Evolutionary conservation across 2,113 vertebrate species (phyloP).

Genomic region (Trogon surrucura): DNA sequence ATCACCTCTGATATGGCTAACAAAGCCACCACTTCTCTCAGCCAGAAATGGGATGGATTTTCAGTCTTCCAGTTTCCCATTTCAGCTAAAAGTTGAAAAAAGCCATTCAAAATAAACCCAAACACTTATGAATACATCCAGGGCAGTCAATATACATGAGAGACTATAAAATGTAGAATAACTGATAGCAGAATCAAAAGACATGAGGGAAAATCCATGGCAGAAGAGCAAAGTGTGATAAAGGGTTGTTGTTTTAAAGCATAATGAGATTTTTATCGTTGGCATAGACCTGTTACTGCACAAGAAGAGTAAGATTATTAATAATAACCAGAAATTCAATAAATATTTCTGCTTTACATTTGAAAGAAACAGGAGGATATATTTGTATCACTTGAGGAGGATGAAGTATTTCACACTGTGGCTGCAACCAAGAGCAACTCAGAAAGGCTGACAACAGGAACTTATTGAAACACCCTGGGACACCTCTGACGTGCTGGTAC

Average conservation of each 20-base stretch:
- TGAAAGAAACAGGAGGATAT: neutral
- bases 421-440: constrained; percentile 35
- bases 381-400: constrained; percentile 32
- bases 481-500: neutral
- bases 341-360: constrained; percentile 28
- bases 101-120: neutral
- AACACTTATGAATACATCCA: neutral
- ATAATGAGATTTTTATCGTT: neutral
- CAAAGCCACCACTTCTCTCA: neutral
- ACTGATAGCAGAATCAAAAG: neutral
- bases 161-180: neutral
- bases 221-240: neutral
- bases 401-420: constrained; percentile 30
- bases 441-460: constrained; percentile 32
- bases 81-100: neutral
- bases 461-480: neutral
- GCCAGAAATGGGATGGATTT: neutral
- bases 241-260: neutral
- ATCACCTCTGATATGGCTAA: neutral
- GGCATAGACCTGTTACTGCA: neutral
- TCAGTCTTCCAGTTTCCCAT: neutral
- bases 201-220: neutral
- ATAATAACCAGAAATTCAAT: neutral
- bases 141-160: neutral
- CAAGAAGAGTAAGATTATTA: constrained; percentile 2